Evolutionary conservation across 1,140 invertebrate species (phyloP), one percentile per base, ranked within the genome.

Genomic region (Drosophila sp.): DNA sequence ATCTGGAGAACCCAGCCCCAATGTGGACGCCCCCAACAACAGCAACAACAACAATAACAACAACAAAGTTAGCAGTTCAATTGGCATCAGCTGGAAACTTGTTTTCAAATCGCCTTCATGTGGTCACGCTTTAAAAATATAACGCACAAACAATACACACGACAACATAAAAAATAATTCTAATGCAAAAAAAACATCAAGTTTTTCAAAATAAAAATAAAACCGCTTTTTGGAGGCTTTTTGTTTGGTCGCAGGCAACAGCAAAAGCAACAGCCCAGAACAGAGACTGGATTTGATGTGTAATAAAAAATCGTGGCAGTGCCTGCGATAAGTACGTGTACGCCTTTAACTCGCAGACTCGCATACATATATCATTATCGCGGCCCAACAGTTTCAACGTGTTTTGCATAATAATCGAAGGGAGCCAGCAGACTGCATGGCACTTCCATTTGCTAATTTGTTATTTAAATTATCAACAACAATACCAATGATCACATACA

Each of bases 91-190:
- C 18, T 66, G 46, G 18, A 58, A 80, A 71, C 76, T 53, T 41
- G 81, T 78, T 86, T 51, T 16, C 2, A 14, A 14, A 43, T 45
- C 64, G 14, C 50, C 67, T 43, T 56, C 54, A 77, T 89, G 83
- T 79, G 76, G 72, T 87, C 83, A 87, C 83, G 83, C 79, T 87
- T 87, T 80, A 89, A 83, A 87, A 89, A 89, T 87, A 89, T 40
- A 66, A 58, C 61, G 51, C 45, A 59, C 14, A 18, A 21, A 61
- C 32, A 71, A 11, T 13, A 59, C 41, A 16, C 11, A 29, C 53
- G 16, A 13, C 16, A 74, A 80, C 65, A 67, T 48, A 58, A 6
- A 53, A 53, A n/a, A 36, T 36, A 62, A 50, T 67, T 87, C 62
- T 67, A 75, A 69, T 29, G 78, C 70, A 48, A 79, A 74, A 83